Base-by-base conservation (phyloP, 2,888 invertebrate genomes). In the Ormia ochracea region DNA sequence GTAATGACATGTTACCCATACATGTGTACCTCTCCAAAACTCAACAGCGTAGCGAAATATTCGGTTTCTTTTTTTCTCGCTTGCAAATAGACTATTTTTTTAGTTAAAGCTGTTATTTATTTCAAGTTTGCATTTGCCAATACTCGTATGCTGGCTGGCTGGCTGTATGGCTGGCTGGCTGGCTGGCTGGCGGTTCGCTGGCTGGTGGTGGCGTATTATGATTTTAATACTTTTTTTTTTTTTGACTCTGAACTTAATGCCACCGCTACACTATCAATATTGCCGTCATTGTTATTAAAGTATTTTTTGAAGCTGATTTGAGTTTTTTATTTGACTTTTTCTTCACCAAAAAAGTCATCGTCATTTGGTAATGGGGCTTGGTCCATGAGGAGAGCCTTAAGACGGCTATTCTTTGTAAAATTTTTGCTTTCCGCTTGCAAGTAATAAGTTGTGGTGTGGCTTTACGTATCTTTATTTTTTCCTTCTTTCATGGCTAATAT, bases 211-310 rank as follows among this genome's bases (percentile, higher is more conserved):
- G 50, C 50, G 50, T 72, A 61, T 41, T 23, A 43, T 63, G 54
- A 36, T 12, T 4, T 50, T 54, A 41, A 41, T 50, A 50, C n/a
- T 63, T 48, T 14, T 26, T 2, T 36, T 3, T 36, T 36, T 1
- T 14, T 38, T 38, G 4, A 0, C 17, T 7, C 10, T 50, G 14
- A 65, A 77, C 38, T 66, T 69, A 74, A 65, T 76, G 75, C 66
- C 75, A 72, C 61, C 76, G 80, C 80, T 76, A 80, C 76, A 73
- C 72, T 80, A 76, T 80, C 72, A 80, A 76, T 58, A 68, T 73
- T 68, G 58, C 68, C 68, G 73, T 80, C 80, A 76, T 76, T 76
- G 76, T 72, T 76, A 76, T 73, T 69, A 68, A 80, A 80, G 76
- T 80, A 69, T 76, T 61, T 80, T 38, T 63, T 76, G 14, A 63